Evolutionary conservation across 2,888 invertebrate species (phyloP), one percentile per base, ranked within the genome.

Genomic region (Prostheceraeus crozeri): DNA sequence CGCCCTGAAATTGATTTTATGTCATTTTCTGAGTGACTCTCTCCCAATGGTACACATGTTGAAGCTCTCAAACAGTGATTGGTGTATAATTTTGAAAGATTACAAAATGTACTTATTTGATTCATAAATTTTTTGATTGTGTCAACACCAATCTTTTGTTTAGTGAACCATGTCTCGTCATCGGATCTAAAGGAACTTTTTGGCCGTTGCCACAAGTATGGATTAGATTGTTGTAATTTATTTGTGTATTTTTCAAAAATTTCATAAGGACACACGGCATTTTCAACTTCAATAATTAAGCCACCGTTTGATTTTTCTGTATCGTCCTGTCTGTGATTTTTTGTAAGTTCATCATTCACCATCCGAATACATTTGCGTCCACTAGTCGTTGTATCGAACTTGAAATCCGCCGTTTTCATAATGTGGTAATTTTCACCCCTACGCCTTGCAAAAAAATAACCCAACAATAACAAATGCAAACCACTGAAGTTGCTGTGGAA

Each of bases 71-170:
- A 30, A 14, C 23, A 48, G 28, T 48, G 48, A 48, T 48, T 48
- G 28, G 48, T 48, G 19, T 48, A 40, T 40, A 48, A 28, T 30
- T 48, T 48, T 25, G 48, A 48, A 28, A 48, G 28, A 48, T 48
- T 48, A 48, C 48, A 48, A 48, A 48, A 48, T 48, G 4, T 25
- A 11, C 14, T 48, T 25, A 48, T 48, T 8, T 48, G 14, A 10
- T 25, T 25, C 48, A 48, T 19, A 6, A 19, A 6, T 48, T 48
- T 48, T 6, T 48, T 48, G n/a, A 23, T 48, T n/a, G 23, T 48
- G 27, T 48, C 28, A 48, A 48, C 28, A 21, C 23, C 45, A 48
- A 19, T 48, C 28, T 48, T 48, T 48, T 21, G 25, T 25, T 23
- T 48, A 10, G 11, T 19, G n/a, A n/a, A n/a, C n/a, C n/a, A n/a